Conservation (phyloP, 2,888 invertebrate species). For the Drosophila crucigera region DNA sequence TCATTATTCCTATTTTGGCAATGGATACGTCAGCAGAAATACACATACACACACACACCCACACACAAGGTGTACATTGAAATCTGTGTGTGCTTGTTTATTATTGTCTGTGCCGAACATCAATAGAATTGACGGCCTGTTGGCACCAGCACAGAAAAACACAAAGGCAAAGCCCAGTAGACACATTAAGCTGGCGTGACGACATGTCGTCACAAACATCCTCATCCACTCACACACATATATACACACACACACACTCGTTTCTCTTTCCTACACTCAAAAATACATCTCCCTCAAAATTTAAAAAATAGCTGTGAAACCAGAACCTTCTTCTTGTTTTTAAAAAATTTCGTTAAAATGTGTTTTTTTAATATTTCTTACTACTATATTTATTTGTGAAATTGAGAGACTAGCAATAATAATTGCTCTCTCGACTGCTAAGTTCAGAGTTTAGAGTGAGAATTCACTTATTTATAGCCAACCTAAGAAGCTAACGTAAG, state of each 20-base stretch:
- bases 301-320: background rate
- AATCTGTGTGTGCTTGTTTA: background rate
- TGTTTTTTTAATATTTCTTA: background rate
- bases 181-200: constrained; percentile 49
- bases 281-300: background rate
- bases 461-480: background rate
- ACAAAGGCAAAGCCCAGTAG: constrained; percentile 31
- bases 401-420: background rate
- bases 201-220: constrained; percentile 29
- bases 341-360: background rate
- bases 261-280: constrained; percentile 2
- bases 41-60: background rate
- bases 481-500: background rate
- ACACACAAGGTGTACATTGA: background rate
- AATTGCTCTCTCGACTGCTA: background rate
- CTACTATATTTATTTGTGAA: background rate
- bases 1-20: constrained; percentile 69
- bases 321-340: background rate
- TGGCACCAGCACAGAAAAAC: constrained; percentile 47
- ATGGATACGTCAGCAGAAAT: constrained; percentile 52
- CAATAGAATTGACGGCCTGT: constrained; percentile 49
- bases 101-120: constrained; percentile 31
- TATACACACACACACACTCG: background rate
- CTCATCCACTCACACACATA: constrained; percentile 1
- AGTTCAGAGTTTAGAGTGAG: background rate